A percentile compares a stretch with the other conserved stretches of the same genome.
These are phyloP conservation scores for Pardosa pseudoannulata DNA, from an alignment of 2,888 invertebrate species.

Conservation along the genomic window DNA sequence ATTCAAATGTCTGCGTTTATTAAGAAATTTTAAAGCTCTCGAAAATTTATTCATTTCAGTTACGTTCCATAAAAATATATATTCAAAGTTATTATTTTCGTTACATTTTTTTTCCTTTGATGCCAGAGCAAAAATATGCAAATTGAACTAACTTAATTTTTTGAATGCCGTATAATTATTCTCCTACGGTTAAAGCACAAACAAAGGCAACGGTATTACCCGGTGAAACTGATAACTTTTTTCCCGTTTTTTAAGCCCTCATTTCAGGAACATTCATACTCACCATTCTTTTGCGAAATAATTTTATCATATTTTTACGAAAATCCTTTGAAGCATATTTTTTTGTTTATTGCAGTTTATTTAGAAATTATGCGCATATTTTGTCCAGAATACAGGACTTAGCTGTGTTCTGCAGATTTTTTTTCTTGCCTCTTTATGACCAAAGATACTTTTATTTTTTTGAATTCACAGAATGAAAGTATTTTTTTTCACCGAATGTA, in stretches of 20 bases:
- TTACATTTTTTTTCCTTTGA: background rate
- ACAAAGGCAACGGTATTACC: background rate
- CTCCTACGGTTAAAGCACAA: background rate
- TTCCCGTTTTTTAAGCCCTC: background rate
- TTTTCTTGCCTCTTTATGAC: no score
- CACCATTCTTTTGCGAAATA: background rate
- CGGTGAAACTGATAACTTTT: background rate
- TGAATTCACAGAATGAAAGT: background rate
- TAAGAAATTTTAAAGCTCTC: background rate
- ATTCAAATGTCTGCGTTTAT: background rate
- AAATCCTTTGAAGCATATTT: background rate
- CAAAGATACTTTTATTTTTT: background rate
- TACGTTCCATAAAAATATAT: background rate
- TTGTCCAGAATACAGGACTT: background rate
- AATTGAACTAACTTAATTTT: background rate
- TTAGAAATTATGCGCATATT: background rate
- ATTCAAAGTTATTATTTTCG: background rate
- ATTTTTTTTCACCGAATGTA: background rate
- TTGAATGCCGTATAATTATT: background rate
- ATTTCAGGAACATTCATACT: background rate
- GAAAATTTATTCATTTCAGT: conserved; percentile 4
- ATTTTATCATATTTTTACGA: background rate
- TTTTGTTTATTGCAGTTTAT: conserved; percentile 2
- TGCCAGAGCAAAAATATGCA: background rate
- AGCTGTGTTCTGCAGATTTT: background rate